phyloP scores from a whole-genome alignment of 2,113 vertebrate species.

The Symphodus melops region DNA sequence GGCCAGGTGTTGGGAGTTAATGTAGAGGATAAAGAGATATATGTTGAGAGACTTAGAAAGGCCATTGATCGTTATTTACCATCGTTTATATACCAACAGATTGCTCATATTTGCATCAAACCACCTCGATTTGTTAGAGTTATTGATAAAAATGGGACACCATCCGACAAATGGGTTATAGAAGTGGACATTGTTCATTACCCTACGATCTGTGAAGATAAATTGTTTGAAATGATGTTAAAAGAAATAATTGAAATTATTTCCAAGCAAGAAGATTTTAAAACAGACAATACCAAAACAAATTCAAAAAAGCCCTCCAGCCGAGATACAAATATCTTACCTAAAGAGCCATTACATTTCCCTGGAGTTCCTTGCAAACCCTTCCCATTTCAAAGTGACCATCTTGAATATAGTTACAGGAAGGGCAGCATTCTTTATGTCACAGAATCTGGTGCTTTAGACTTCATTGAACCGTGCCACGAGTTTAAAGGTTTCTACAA shows the following conservation, averaged over 20 bases:
- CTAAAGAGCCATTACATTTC: too few species aligned
- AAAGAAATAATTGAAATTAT: constrained; percentile 48
- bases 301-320: constrained; percentile 70
- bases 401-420: constrained; percentile 71
- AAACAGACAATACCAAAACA: not conserved
- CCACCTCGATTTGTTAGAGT: constrained; percentile 86
- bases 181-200: constrained; percentile 87
- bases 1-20: constrained; percentile 85
- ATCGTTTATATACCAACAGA: constrained; percentile 15
- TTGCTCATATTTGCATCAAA: constrained; percentile 81
- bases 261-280: constrained; percentile 4
- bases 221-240: constrained; percentile 64
- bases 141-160: constrained; percentile 76
- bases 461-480: too few species aligned
- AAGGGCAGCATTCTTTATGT: not conserved
- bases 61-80: constrained; percentile 51
- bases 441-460: too few species aligned
- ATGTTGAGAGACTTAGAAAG: constrained; percentile 17
- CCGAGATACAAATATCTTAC: too few species aligned
- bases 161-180: constrained; percentile 83
- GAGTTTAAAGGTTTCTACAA: too few species aligned
- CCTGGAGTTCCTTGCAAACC: constrained; percentile 60
- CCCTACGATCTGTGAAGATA: constrained; percentile 68
- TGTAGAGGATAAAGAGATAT: constrained; percentile 66
- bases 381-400: constrained; percentile 71